These are phyloP conservation scores for Lycorma delicatula DNA, from an alignment of 1,140 invertebrate genomes.

Conservation along the genomic window DNA sequence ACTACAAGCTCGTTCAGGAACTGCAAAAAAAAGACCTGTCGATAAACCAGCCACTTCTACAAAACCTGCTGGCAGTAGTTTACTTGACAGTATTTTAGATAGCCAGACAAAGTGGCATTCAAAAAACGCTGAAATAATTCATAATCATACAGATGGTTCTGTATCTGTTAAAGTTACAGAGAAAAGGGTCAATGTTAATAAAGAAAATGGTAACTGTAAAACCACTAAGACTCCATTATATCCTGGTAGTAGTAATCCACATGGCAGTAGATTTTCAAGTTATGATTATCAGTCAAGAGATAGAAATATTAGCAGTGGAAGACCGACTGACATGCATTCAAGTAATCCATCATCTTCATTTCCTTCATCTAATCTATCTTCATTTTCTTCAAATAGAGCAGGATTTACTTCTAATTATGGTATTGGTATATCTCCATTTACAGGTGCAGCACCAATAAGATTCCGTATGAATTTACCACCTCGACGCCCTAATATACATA, in stretches of 20 bases:
- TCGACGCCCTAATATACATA: constrained; percentile 9
- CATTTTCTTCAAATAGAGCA: neutral
- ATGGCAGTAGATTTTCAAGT: neutral
- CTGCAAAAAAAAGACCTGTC: constrained; percentile 30
- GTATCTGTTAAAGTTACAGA: constrained; percentile 30
- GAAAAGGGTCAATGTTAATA: constrained; percentile 29
- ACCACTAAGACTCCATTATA: constrained; percentile 16
- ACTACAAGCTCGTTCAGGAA: too few species aligned
- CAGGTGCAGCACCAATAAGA: constrained; percentile 11
- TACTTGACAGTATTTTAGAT: constrained; percentile 64
- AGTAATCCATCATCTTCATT: neutral
- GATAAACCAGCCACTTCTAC: constrained; percentile 28
- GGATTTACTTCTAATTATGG: neutral
- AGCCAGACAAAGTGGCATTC: constrained; percentile 65
- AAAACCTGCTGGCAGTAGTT: constrained; percentile 39
- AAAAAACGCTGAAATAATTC: constrained; percentile 46
- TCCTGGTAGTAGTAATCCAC: constrained; percentile 9
- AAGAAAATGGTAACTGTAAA: constrained; percentile 32
- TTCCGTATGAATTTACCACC: constrained; percentile 14
- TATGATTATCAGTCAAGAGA: neutral
- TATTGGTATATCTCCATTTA: constrained; percentile 3
- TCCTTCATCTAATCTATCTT: constrained; percentile 5
- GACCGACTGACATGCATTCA: neutral
- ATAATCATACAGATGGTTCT: constrained; percentile 49
- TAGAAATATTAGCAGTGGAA: neutral